Evolutionary conservation across 2,113 vertebrate species (phyloP), one percentile per base, ranked within the genome.

Genomic region (Larimichthys polyactis): DNA sequence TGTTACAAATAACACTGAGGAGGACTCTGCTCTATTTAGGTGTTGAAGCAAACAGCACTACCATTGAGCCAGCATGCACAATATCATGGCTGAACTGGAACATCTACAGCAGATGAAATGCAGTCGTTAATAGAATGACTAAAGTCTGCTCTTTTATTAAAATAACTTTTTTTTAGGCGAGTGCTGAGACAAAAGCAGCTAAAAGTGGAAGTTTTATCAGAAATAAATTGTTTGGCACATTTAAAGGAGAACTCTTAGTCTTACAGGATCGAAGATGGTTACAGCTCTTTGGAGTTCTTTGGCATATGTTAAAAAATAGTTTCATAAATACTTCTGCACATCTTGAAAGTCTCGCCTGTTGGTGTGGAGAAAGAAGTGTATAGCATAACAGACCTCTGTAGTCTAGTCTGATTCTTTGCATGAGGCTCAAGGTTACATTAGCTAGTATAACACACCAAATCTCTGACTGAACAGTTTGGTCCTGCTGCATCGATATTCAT

Each of bases 361-460:
- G 36, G 7, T 55, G 20, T 11, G 3, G 3, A 58, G 55, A 15
- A 58, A 58, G 55, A 27, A 27, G 22, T 24, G 11, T 27, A 27
- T 27, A 57, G 5, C 9, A 11, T 11, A 51, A 10, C 52, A 22
- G 52, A 24, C n/a, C 55, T 58, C 22, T 27, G 22, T 27, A 27
- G 22, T 14, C 22, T 2, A 3, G 12, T 27, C 24, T 14, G 20
- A 20, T 43, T 40, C 55, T 14, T 22, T 68, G 24, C 57, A 36
- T 27, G 14, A 66, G 22, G 11, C 22, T 62, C 4, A 5, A 4
- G 24, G 36, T 24, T 22, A 46, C 11, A 59, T 17, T 43, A 49
- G 78, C 52, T 36, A 54, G 19, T 55, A 74, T 68, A 32, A 67
- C 11, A 55, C 62, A 51, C 7, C 22, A 60, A 49, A 68, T 36